These are phyloP conservation scores for Corticium candelabrum DNA, from an alignment of 37 sponge, comb jelly and placozoan species.

Conservation along the genomic window DNA sequence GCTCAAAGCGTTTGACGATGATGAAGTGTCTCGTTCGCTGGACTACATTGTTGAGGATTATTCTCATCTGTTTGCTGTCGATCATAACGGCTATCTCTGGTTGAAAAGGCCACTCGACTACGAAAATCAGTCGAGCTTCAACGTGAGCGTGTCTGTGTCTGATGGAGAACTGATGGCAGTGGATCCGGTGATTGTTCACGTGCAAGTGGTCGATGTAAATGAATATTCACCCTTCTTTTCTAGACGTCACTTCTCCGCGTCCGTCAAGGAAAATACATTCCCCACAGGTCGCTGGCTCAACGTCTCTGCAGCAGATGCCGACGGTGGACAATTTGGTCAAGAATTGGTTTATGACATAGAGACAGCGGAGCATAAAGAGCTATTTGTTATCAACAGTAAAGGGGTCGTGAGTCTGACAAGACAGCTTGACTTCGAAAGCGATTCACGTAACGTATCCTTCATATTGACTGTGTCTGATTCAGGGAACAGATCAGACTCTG, in stretches of 20 bases:
- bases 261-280: slow-evolving; percentile 24
- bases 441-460: too few relatives aligned
- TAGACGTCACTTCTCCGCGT: background rate
- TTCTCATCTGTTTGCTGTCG: too few relatives aligned
- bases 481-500: too few relatives aligned
- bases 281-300: background rate
- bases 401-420: too few relatives aligned
- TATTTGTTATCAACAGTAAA: slow-evolving; percentile 20
- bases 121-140: background rate
- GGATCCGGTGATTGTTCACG: slow-evolving; percentile 11
- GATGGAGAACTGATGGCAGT: too few relatives aligned
- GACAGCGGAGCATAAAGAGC: background rate
- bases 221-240: slow-evolving; percentile 27
- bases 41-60: background rate
- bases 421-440: too few relatives aligned
- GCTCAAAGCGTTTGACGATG: slow-evolving; percentile 28
- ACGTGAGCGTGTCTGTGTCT: background rate
- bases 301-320: too few relatives aligned
- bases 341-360: slow-evolving; percentile 21
- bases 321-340: too few relatives aligned
- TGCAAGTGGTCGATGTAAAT: slow-evolving; percentile 33
- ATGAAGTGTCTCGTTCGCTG: slow-evolving; percentile 12
- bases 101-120: background rate
- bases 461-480: too few relatives aligned
- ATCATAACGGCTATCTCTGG: background rate